A percentile compares a stretch with the other conserved stretches of the same genome.
phyloP scores from a whole-genome alignment of 1,140 invertebrate genomes.

The Scaptomyza montana region DNA sequence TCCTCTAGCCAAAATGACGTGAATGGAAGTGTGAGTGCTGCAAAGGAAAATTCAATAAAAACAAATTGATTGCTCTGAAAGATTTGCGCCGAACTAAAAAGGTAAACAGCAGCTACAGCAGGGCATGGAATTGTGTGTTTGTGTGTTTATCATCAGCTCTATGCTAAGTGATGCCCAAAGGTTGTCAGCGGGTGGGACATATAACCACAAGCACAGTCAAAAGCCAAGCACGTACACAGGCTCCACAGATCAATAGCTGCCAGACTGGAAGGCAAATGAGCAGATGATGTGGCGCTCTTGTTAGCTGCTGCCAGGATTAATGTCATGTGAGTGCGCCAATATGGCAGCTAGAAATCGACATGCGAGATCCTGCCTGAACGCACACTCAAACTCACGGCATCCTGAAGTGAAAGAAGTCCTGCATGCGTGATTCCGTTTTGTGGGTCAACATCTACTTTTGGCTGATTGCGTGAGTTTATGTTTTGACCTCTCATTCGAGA shows the following conservation, averaged over 20 bases:
- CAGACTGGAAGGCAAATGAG: slow-evolving; percentile 12
- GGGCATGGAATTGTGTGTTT: background rate
- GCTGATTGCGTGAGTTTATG: slow-evolving; percentile 63
- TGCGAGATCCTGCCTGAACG: background rate
- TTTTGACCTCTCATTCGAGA: slow-evolving; percentile 36
- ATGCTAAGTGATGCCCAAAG: slow-evolving; percentile 71
- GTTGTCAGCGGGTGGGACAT: slow-evolving; percentile 63
- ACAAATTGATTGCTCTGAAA: slow-evolving; percentile 74
- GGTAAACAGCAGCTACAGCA: slow-evolving; percentile 38
- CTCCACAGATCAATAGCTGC: slow-evolving; percentile 43
- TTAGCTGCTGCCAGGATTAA: slow-evolving; percentile 59
- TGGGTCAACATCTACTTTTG: slow-evolving; percentile 22
- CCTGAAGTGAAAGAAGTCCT: slow-evolving; percentile 52
- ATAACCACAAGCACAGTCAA: slow-evolving; percentile 42
- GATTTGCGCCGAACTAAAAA: slow-evolving; percentile 68
- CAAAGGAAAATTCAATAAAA: slow-evolving; percentile 75
- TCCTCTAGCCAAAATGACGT: slow-evolving; percentile 61
- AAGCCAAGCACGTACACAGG: slow-evolving; percentile 21
- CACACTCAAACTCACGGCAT: slow-evolving; percentile 11
- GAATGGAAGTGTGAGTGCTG: slow-evolving; percentile 3
- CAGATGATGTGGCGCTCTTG: slow-evolving; percentile 9
- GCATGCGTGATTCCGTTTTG: slow-evolving; percentile 60
- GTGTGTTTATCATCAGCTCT: slow-evolving; percentile 48
- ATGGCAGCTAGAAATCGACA: slow-evolving; percentile 69
- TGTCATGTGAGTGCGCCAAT: slow-evolving; percentile 66